Conservation (phyloP, 1,140 invertebrate genomes). For the Rhynchophorus ferrugineus region DNA sequence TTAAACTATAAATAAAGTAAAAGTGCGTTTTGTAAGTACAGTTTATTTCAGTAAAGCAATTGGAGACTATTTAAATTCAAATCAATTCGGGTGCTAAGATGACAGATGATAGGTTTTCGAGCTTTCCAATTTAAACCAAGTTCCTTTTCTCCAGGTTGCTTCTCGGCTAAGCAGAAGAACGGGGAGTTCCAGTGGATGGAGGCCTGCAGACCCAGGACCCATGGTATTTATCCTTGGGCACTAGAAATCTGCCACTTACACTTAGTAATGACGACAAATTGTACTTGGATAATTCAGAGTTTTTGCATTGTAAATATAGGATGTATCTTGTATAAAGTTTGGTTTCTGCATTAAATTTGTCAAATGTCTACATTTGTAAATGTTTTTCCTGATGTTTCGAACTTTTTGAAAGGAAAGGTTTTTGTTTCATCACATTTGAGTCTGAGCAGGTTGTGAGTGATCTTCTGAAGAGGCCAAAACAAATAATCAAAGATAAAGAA, state of each 20-base stretch:
- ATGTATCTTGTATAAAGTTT: constrained; percentile 1
- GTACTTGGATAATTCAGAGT: constrained; percentile 44
- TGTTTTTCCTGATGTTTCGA: neutral
- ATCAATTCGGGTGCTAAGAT: constrained; percentile 34
- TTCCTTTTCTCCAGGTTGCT: constrained; percentile 43
- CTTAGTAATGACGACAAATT: constrained; percentile 32
- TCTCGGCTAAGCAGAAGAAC: constrained; percentile 34
- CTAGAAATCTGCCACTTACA: constrained; percentile 44
- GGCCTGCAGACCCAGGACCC: constrained; percentile 48
- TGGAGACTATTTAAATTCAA: constrained; percentile 8
- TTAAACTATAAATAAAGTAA: neutral
- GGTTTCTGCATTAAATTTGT: constrained; percentile 6
- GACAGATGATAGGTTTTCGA: constrained; percentile 37
- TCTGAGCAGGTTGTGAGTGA: constrained; percentile 88
- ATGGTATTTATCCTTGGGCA: constrained; percentile 58
- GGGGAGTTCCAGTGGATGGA: constrained; percentile 31
- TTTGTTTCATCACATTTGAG: constrained; percentile 93
- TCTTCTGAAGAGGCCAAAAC: constrained; percentile 82
- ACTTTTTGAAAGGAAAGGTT: constrained; percentile 89
- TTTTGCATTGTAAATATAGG: neutral
- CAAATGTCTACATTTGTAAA: constrained; percentile 6
- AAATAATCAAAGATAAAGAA: constrained; percentile 87
- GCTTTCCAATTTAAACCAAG: constrained; percentile 40
- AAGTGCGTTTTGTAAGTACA: constrained; percentile 14
- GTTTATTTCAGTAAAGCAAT: constrained; percentile 9